Conservation (phyloP, 2,113 vertebrate genomes). For the Mobula hypostoma region DNA sequence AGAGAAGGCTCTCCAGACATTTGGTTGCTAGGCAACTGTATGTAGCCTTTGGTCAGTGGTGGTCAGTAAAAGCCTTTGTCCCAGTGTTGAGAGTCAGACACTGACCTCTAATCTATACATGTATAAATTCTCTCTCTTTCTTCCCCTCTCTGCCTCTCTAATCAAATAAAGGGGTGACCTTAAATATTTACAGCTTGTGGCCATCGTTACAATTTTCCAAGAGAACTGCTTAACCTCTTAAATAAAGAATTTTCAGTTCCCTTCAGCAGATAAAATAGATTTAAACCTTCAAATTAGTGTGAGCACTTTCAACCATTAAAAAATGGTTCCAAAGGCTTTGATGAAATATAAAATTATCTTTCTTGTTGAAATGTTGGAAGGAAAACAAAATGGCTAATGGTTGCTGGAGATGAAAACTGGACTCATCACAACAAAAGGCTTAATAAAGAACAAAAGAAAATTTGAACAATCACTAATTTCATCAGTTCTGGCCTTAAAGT, state of each 20-base stretch:
- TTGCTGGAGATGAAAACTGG: not conserved
- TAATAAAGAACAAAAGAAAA: not conserved
- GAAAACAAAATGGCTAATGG: not conserved
- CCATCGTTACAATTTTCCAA: constrained; percentile 33
- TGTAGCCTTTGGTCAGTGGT: constrained; percentile 49
- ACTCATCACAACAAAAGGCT: not conserved
- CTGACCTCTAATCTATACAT: constrained; percentile 55
- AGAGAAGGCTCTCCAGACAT: constrained; percentile 59
- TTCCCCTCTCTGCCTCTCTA: too few species aligned
- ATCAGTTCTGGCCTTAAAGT: not conserved
- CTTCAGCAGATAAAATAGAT: constrained; percentile 18
- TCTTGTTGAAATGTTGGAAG: not conserved
- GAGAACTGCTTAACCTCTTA: constrained; percentile 41
- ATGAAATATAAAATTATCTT: not conserved
- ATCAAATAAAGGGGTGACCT: not conserved
- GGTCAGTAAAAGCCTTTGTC: constrained; percentile 45
- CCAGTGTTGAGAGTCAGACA: constrained; percentile 44
- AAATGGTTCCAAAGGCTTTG: constrained; percentile 5
- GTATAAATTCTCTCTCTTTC: constrained; percentile 1
- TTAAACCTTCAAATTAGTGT: not conserved
- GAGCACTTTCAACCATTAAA: not conserved
- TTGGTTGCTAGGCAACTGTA: constrained; percentile 62
- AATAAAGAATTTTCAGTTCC: constrained; percentile 29
- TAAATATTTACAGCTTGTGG: constrained; percentile 44
- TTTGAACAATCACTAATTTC: not conserved